Evolutionary conservation across 2,797 vertebrate species (phyloP).

Genomic region (Lagodon rhomboides): DNA sequence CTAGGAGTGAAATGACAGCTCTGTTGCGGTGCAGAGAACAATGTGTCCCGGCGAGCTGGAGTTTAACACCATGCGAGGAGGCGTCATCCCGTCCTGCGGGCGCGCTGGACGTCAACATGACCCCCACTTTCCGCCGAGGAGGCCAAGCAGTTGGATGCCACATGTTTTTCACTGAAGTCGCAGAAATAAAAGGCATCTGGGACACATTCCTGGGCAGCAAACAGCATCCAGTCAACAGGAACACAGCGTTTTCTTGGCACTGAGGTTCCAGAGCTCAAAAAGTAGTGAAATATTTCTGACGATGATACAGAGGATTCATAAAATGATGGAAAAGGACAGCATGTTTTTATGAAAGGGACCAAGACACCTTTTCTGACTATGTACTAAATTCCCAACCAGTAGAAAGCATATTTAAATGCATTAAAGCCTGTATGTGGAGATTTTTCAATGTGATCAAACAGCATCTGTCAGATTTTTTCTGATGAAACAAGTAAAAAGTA

Average conservation of each 20-base stretch:
- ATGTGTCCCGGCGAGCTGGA: constrained; percentile 52
- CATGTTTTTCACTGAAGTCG: constrained; percentile 58
- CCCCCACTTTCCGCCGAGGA: constrained; percentile 60
- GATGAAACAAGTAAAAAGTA: neutral
- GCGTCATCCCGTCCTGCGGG: constrained; percentile 47
- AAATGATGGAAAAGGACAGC: neutral
- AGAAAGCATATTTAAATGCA: neutral
- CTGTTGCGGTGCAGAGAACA: constrained; percentile 71
- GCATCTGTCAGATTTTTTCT: neutral
- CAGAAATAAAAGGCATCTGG: constrained; percentile 37
- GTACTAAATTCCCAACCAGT: neutral
- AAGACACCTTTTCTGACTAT: neutral
- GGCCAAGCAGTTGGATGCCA: constrained; percentile 46
- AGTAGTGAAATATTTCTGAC: neutral
- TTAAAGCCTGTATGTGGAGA: neutral
- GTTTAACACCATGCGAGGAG: constrained; percentile 42
- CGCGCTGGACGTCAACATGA: constrained; percentile 41
- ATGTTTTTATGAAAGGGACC: neutral
- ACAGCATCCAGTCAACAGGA: constrained; percentile 32
- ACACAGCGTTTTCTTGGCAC: neutral
- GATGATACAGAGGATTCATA: neutral
- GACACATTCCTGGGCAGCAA: constrained; percentile 36
- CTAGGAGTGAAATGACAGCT: constrained; percentile 60
- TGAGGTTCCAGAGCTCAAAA: neutral
- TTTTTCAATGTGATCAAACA: neutral